Evolutionary conservation across 1,140 invertebrate species (phyloP).

Genomic region (Neocloeon triangulifer): DNA sequence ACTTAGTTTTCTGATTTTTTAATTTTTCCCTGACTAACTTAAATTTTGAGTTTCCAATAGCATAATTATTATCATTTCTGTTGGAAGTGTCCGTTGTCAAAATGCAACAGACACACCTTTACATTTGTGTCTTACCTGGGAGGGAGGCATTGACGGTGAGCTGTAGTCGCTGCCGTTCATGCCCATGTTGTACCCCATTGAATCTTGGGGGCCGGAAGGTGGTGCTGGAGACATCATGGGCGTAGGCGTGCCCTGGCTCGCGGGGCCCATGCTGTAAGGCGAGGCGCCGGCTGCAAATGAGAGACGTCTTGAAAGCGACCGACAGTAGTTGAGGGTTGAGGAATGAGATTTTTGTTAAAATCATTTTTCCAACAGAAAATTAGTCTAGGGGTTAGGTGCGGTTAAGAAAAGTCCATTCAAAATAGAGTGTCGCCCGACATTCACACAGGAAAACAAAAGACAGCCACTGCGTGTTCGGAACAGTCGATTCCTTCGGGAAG

Average conservation of each 20-base stretch:
- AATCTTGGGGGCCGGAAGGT: slow-evolving; percentile 45
- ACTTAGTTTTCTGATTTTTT: no score
- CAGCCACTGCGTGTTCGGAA: no score
- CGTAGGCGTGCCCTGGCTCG: slow-evolving; percentile 63
- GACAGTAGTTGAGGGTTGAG: neutral
- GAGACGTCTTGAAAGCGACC: no score
- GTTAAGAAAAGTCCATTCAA: neutral
- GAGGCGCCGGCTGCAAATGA: slow-evolving; percentile 57
- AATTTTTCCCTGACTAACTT: no score
- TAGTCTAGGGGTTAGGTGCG: neutral
- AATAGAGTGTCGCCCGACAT: neutral
- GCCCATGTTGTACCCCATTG: slow-evolving; percentile 67
- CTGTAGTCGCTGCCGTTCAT: slow-evolving; percentile 57
- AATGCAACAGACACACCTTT: neutral
- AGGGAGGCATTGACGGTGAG: slow-evolving; percentile 15
- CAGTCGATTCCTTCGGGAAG: neutral
- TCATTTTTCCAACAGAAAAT: neutral
- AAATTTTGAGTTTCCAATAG: neutral
- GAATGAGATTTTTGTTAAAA: slow-evolving; percentile 1
- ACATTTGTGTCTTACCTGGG: slow-evolving; percentile 6
- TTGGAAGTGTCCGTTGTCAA: no score
- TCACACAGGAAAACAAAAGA: no score
- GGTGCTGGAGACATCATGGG: slow-evolving; percentile 86
- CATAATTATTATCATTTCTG: slow-evolving; percentile 2
- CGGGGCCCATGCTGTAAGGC: slow-evolving; percentile 69